Base-by-base conservation (phyloP, 1,140 invertebrate genomes). In the Drosophila burlai region DNA sequence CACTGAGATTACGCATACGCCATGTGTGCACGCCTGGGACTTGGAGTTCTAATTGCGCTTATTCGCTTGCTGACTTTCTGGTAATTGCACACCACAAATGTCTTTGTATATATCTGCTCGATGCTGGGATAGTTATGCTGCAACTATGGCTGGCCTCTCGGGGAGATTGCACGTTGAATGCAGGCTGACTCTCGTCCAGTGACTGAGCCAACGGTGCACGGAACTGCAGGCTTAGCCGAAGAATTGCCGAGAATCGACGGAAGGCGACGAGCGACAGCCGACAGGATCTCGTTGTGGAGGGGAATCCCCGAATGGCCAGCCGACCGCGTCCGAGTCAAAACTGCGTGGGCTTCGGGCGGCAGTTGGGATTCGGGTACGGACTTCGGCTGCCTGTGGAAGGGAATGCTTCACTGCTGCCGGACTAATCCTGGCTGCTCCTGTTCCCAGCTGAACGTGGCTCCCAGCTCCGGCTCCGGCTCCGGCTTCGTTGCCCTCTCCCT, bases 151-250 rank as follows among this genome's bases (percentile, higher is more conserved):
- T 68, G 21, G 4, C 15, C 15, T 55, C 15, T 54, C 21, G n/a
- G 46, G 61, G 58, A 84, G 73, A 54, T 73, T 54, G 43, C 52
- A 82, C 76, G 86, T 90, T 89, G 85, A 85, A 89, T 87, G 84
- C 84, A 84, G 81, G 24, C 69, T 75, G 85, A 87, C 75, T 66
- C 62, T 90, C 86, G 85, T 91, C 85, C 71, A 80, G 61, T 79
- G 76, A 89, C 85, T 87, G 84, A 75, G 50, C 63, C 81, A 59
- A 71, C 18, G 68, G 57, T 89, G 84, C 85, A 90, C 57, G 79
- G 45, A 50, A 77, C 67, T 89, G 85, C 84, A 90, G 21, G 54
- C 73, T 57, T 45, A 21, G 52, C 80, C 65, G 50, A 65, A 64
- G 54, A 43, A 24, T 24, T 0, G 21, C 24, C 61, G 61, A 64